phyloP scores from a whole-genome alignment of 2,113 vertebrate genomes.

The Tragelaphus buxtoni region DNA sequence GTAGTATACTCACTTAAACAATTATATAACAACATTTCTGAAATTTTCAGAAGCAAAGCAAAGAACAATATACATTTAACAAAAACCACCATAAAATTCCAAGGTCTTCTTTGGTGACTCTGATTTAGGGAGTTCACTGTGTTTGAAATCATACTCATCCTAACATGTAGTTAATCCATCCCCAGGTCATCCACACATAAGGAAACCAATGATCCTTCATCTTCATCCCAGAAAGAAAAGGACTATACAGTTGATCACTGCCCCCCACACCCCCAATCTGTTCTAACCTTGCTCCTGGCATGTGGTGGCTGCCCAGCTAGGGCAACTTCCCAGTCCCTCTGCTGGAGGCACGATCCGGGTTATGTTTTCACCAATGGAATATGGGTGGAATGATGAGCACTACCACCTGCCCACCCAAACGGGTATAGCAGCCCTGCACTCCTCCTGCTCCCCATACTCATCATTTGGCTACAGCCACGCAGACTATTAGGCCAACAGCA shows the following conservation, averaged over 20 bases:
- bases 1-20: background rate
- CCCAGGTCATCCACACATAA: background rate
- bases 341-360: background rate
- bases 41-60: background rate
- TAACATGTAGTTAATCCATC: background rate
- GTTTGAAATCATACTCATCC: background rate
- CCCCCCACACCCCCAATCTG: fast-evolving
- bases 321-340: no score
- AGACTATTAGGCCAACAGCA: background rate
- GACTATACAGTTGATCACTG: background rate
- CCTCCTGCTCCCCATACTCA: background rate
- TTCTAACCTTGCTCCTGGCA: background rate
- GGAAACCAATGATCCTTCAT: background rate
- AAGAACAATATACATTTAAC: background rate
- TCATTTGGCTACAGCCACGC: background rate
- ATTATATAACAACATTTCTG: background rate
- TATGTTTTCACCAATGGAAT: background rate
- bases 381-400: background rate
- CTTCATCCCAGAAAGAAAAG: background rate
- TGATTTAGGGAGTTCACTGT: background rate
- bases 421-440: background rate
- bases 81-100: background rate
- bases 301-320: background rate
- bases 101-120: background rate
- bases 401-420: background rate